A percentile compares a stretch with the other conserved stretches of the same genome.
These are phyloP conservation scores for Rhingia campestris DNA, from an alignment of 2,888 invertebrate genomes.

Conservation along the genomic window DNA sequence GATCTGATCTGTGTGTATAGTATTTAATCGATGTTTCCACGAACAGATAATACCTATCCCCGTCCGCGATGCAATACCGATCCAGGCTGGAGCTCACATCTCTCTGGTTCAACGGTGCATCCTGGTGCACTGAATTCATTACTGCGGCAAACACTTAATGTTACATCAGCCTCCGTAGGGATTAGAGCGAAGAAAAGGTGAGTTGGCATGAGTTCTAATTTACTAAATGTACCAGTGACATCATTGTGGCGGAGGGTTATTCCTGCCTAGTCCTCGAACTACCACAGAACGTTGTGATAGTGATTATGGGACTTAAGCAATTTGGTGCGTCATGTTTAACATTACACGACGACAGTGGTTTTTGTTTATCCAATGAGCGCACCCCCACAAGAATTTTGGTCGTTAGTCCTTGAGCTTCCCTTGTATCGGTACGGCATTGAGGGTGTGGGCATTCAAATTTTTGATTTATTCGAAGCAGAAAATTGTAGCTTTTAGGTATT, in stretches of 20 bases:
- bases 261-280: conserved; percentile 9
- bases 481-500: too few relatives aligned
- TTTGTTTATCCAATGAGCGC: conserved; percentile 36
- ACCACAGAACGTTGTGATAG: not conserved
- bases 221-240: conserved; percentile 54
- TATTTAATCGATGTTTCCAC: conserved; percentile 64
- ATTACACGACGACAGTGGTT: conserved; percentile 34
- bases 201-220: conserved; percentile 39
- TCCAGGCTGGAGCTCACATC: conserved; percentile 48
- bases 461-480: not conserved
- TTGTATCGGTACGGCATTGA: not conserved
- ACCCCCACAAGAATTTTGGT: conserved; percentile 41
- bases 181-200: conserved; percentile 52
- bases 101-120: not conserved
- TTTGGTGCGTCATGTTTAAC: conserved; percentile 9
- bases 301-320: conserved; percentile 16
- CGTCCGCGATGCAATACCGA: conserved; percentile 68
- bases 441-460: conserved; percentile 5
- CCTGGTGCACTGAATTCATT: conserved; percentile 54
- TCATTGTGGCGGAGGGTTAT: conserved; percentile 25
- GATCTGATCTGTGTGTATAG: conserved; percentile 26
- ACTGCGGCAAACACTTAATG: conserved; percentile 55
- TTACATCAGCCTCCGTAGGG: conserved; percentile 68
- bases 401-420: conserved; percentile 31
- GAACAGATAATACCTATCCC: conserved; percentile 54